A percentile compares a stretch with the other conserved stretches of the same genome.
These are phyloP conservation scores for Melanostigma gelatinosum DNA, from an alignment of 2,113 vertebrate genomes.

Conservation along the genomic window DNA sequence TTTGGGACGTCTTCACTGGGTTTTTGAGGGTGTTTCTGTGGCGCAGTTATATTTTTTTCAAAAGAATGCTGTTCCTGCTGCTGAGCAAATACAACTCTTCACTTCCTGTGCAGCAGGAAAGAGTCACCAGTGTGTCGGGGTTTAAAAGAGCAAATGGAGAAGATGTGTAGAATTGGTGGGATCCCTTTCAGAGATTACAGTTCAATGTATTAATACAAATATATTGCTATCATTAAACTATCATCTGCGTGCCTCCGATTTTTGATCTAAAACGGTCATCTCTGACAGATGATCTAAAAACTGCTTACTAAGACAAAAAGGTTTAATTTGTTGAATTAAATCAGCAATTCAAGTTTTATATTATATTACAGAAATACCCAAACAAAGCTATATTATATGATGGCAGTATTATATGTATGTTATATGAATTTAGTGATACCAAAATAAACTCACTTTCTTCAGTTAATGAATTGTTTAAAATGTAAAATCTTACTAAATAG, in stretches of 20 bases:
- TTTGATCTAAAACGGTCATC: background rate
- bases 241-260: background rate
- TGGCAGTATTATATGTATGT: too few species aligned
- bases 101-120: conserved; percentile 55
- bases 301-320: too few species aligned
- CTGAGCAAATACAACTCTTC: conserved; percentile 28
- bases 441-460: background rate
- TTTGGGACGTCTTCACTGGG: background rate
- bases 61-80: background rate
- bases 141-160: conserved; percentile 33
- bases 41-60: background rate
- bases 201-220: background rate
- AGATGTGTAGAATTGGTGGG: background rate
- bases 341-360: background rate
- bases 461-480: background rate
- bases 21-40: background rate
- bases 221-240: background rate
- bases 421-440: background rate
- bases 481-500: background rate
- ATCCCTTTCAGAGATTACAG: background rate
- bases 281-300: too few species aligned
- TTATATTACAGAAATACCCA: background rate
- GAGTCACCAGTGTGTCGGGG: background rate
- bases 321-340: background rate
- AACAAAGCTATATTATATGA: background rate